Conservation (phyloP, 2,113 vertebrate genomes). For the Varanus salvator region DNA sequence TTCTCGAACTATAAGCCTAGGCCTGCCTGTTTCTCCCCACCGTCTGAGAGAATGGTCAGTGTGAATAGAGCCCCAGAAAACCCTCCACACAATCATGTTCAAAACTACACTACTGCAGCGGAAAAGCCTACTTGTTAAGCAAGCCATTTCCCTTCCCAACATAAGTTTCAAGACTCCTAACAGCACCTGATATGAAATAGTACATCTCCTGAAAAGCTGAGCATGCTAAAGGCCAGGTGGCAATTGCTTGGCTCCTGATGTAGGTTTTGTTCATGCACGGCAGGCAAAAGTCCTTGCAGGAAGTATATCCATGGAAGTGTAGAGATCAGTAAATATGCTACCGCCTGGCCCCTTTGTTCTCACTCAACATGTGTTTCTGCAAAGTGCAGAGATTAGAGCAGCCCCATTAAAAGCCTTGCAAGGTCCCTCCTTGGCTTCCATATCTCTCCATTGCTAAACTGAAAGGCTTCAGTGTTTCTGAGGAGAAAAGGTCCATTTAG, state of each 20-base stretch:
- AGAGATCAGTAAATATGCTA: slow-evolving; percentile 14
- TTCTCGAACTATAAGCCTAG: neutral
- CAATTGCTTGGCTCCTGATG: slow-evolving; percentile 34
- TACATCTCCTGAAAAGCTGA: slow-evolving; percentile 35
- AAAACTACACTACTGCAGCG: neutral
- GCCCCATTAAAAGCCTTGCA: neutral
- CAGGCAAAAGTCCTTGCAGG: slow-evolving; percentile 39
- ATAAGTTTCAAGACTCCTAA: slow-evolving; percentile 20
- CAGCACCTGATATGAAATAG: neutral
- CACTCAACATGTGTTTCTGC: neutral
- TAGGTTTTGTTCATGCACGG: neutral
- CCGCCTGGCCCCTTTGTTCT: slow-evolving; percentile 23
- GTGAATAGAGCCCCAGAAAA: neutral
- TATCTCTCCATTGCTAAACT: neutral
- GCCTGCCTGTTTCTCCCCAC: fast-evolving
- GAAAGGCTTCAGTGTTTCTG: slow-evolving; percentile 11
- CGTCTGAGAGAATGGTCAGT: neutral
- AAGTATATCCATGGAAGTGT: slow-evolving; percentile 26
- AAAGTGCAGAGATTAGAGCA: neutral
- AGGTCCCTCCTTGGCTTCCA: fast-evolving
- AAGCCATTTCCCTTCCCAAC: slow-evolving; percentile 11
- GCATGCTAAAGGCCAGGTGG: neutral
- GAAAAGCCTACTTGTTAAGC: slow-evolving; percentile 3
- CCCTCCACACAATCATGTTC: neutral
- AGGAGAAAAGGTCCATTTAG: slow-evolving; percentile 1